phyloP scores from a whole-genome alignment of 2,888 invertebrate species.

The Acanthacorydalis orientalis region DNA sequence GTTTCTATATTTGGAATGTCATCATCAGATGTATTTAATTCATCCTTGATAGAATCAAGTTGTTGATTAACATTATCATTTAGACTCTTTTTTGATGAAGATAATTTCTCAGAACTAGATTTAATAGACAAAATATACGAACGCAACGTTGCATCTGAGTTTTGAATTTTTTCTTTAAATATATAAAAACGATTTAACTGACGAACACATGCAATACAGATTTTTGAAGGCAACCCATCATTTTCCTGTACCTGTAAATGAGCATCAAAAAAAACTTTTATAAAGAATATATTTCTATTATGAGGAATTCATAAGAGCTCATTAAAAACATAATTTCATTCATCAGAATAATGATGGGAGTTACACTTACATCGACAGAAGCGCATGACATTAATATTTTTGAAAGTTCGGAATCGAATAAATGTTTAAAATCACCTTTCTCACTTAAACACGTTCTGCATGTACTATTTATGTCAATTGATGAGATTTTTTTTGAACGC shows the following conservation, averaged over 20 bases:
- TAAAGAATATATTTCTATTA: not conserved
- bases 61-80: conserved; percentile 11
- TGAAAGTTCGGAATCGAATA: conserved; percentile 18
- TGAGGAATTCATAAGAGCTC: too few species aligned
- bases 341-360: conserved; percentile 5
- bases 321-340: not conserved
- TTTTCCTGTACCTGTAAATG: conserved; percentile 20
- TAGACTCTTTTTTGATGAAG: conserved; percentile 10
- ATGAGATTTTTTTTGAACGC: not conserved
- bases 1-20: not conserved
- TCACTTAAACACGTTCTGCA: conserved; percentile 21
- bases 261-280: conserved; percentile 4
- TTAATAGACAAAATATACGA: conserved; percentile 12
- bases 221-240: conserved; percentile 23
- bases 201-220: conserved; percentile 25
- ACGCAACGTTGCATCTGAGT: conserved; percentile 21
- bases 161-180: conserved; percentile 25
- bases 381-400: conserved; percentile 21
- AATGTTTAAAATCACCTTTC: conserved; percentile 17
- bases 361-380: conserved; percentile 18
- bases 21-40: conserved; percentile 13
- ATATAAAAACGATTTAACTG: conserved; percentile 23
- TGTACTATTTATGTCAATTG: conserved; percentile 16
- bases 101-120: too few species aligned
- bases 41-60: conserved; percentile 17